phyloP scores from a whole-genome alignment of 2,888 invertebrate genomes.

The Machimus rusticus region DNA sequence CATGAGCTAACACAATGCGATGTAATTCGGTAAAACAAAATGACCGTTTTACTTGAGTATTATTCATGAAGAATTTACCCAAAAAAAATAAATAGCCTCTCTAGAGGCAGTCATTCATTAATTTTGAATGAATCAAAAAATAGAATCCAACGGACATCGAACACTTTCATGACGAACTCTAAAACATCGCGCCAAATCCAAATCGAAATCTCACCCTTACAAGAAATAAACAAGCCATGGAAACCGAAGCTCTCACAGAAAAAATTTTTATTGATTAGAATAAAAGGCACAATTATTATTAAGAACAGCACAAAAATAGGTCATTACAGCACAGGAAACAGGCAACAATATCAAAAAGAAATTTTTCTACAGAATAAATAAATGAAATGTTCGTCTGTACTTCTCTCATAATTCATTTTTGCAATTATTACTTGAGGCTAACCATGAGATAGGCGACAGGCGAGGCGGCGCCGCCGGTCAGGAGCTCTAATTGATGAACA shows the following conservation, averaged over 20 bases:
- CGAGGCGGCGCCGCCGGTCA: not conserved
- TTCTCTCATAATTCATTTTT: not conserved
- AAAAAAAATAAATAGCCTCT: not conserved
- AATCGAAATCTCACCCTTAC: not conserved
- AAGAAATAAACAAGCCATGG: not conserved
- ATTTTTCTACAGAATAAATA: not conserved
- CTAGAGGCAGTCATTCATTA: not conserved
- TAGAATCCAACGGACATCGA: not conserved
- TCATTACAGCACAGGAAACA: not conserved
- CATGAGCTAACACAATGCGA: not conserved
- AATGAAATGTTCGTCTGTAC: not conserved
- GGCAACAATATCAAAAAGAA: not conserved
- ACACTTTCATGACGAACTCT: not conserved
- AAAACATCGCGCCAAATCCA: not conserved
- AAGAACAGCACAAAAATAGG: not conserved
- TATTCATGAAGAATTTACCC: not conserved
- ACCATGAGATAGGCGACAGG: slow-evolving; percentile 42
- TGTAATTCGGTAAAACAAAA: not conserved
- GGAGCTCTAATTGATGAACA: not conserved
- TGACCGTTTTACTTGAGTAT: not conserved
- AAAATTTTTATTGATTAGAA: not conserved
- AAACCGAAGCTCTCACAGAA: not conserved
- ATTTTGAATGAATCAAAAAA: not conserved
- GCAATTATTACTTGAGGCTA: slow-evolving; percentile 44
- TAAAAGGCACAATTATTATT: not conserved